These are phyloP conservation scores for Ardeotis arabs DNA, from an alignment of 2,113 vertebrate genomes.

Conservation along the genomic window DNA sequence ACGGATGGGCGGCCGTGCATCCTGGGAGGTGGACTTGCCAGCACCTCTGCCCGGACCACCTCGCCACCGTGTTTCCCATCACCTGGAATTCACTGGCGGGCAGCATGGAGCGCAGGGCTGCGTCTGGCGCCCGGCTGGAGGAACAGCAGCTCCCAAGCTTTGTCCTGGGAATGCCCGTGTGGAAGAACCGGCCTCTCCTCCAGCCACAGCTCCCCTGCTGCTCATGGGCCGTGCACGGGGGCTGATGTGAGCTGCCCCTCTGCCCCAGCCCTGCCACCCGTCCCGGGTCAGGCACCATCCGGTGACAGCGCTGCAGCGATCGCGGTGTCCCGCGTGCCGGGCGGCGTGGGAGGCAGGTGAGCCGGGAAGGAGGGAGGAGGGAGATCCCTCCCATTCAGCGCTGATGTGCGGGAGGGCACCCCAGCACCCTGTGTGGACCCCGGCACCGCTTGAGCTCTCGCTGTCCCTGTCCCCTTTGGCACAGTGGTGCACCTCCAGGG, in stretches of 20 bases:
- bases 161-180: accelerated
- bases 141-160: neutral
- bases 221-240: accelerated
- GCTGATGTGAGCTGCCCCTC: accelerated
- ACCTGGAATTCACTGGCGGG: neutral
- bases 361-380: neutral
- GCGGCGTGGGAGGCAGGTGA: neutral
- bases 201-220: accelerated
- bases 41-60: neutral
- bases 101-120: neutral
- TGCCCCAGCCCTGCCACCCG: neutral
- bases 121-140: accelerated
- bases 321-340: accelerated
- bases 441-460: accelerated
- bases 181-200: neutral
- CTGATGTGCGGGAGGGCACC: accelerated
- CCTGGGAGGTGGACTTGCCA: neutral
- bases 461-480: neutral
- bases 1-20: accelerated
- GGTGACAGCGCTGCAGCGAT: neutral
- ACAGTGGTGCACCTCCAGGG: neutral
- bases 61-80: accelerated
- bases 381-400: neutral
- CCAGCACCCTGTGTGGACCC: neutral
- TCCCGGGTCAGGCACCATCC: neutral